Base-by-base conservation (phyloP, 2,888 invertebrate species). In the Trichogramma dendrolimi region DNA sequence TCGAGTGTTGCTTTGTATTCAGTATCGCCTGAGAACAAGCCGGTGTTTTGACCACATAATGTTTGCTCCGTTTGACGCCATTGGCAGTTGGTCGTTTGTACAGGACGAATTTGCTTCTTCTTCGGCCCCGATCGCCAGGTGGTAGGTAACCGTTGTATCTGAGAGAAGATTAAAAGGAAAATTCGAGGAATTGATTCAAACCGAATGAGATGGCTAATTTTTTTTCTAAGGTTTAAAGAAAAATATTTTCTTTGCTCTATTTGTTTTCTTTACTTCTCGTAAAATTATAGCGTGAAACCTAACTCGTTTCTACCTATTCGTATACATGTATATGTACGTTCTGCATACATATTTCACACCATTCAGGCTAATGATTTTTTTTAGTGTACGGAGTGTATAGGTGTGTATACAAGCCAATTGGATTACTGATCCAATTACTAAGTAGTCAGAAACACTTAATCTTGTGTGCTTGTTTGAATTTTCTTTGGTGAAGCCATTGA, bases 81-180 rank as follows among this genome's bases (percentile, higher is more conserved):
- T 95, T 96, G 65, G 96, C 85, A 70, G 86, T 85, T 67, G 88
- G 86, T 72, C 96, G 85, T 80, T 92, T 89, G 81, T 89, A 89
- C 66, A 97, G 83, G 68, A 94, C 88, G 81, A 96, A 96, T 83
- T 97, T 97, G 82, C 96, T 96, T 75, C 94, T 87, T 74, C 94
- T 87, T 64, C 97, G 84, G 11, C 96, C 96, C 72, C 94, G 88
- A 82, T 96, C 96, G 52, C 96, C 96, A 75, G 92, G 91, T 68
- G 94, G 93, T 73, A 95, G 85, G 77, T 87, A 90, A 71, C 96
- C 96, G 86, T 97, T 97, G 83, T 97, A 96, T 73, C 94, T 94
- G 80, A 62, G 81, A 79, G 55, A 63, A 70, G 62, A 48, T 50
- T 41, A 46, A 43, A 58, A 58, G 51, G 6, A 49, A 43, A 51